Evolutionary conservation across 2,888 invertebrate genomes (phyloP).

Genomic region (Drosophila flavopinicola): DNA sequence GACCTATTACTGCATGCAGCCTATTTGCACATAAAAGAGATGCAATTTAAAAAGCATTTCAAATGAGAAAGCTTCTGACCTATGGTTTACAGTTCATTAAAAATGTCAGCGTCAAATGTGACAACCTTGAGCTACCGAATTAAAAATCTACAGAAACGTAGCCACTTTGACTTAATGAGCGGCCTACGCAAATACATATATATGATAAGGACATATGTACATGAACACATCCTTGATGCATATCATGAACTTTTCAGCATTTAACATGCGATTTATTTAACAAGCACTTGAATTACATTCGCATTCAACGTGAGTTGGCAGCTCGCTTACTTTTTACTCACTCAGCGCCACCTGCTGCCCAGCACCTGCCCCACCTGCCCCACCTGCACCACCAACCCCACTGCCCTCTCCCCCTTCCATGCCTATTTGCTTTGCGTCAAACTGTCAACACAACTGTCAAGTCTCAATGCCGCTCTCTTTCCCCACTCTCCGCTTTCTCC

Average conservation of each 20-base stretch:
- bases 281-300: slow-evolving; percentile 58
- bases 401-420: too few species aligned
- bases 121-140: slow-evolving; percentile 13
- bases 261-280: slow-evolving; percentile 59
- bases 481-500: slow-evolving; percentile 8
- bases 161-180: slow-evolving; percentile 29
- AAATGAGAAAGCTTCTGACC: neutral
- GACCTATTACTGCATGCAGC: too few species aligned
- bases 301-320: slow-evolving; percentile 29
- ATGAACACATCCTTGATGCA: slow-evolving; percentile 11
- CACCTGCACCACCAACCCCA: slow-evolving; percentile 7
- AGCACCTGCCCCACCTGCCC: neutral
- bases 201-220: neutral
- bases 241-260: slow-evolving; percentile 52
- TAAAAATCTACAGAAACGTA: slow-evolving; percentile 3
- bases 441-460: slow-evolving; percentile 60
- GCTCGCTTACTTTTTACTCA: slow-evolving; percentile 10
- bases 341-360: slow-evolving; percentile 1
- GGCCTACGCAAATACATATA: slow-evolving; percentile 6
- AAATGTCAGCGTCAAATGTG: neutral
- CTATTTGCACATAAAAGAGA: too few species aligned
- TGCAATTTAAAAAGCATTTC: neutral
- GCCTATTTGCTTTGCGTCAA: slow-evolving; percentile 43
- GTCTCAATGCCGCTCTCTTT: slow-evolving; percentile 51
- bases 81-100: slow-evolving; percentile 7